Conservation (phyloP, 2,797 vertebrate species). For the Darevskia nairensis region DNA sequence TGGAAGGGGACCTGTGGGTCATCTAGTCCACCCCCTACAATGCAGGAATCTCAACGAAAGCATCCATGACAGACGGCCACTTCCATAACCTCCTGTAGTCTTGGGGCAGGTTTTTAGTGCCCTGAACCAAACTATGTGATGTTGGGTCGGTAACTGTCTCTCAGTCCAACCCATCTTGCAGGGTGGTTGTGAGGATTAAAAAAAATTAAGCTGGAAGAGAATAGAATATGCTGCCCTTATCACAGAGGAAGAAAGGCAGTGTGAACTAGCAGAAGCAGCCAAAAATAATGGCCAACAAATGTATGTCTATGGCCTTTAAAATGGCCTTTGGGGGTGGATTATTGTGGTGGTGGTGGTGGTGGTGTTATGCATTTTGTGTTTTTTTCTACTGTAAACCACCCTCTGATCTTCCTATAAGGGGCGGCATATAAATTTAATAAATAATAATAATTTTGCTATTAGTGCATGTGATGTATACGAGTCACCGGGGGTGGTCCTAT, state of each 20-base stretch:
- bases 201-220: not conserved
- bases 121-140: not conserved
- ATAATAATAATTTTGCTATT: not conserved
- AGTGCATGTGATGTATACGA: too few relatives aligned
- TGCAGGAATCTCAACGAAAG: too few relatives aligned
- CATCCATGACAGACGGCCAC: too few relatives aligned
- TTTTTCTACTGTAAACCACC: too few relatives aligned
- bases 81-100: not conserved
- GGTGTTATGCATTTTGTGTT: too few relatives aligned
- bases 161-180: not conserved
- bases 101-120: not conserved
- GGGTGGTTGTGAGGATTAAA: not conserved
- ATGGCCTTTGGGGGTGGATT: too few relatives aligned
- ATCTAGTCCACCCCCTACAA: too few relatives aligned
- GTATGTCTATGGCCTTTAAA: too few relatives aligned
- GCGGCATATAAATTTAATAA: too few relatives aligned
- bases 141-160: not conserved
- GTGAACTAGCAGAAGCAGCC: not conserved
- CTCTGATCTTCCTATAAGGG: too few relatives aligned
- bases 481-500: not conserved
- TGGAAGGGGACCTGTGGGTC: too few relatives aligned
- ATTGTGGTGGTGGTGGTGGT: too few relatives aligned
- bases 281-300: not conserved
- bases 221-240: not conserved
- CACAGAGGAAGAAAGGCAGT: not conserved